Evolutionary conservation across 1,140 invertebrate species (phyloP).

Genomic region (Copidosoma floridanum): DNA sequence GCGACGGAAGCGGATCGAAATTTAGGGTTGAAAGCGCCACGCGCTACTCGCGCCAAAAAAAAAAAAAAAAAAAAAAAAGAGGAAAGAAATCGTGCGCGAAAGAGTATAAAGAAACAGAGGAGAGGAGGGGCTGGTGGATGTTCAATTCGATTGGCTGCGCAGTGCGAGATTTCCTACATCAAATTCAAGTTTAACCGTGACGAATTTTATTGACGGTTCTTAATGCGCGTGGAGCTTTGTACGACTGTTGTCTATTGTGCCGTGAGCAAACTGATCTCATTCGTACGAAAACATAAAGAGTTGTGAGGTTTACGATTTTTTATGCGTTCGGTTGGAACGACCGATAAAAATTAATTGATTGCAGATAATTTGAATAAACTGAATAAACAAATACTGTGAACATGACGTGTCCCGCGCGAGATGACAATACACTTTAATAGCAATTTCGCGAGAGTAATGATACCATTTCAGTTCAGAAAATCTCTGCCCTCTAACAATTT

Average conservation of each 20-base stretch:
- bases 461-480: no score
- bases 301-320: background rate
- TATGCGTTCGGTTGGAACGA: background rate
- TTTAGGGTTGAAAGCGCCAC: conserved; percentile 45
- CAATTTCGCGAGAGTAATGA: no score
- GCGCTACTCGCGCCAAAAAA: conserved; percentile 8
- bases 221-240: background rate
- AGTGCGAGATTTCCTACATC: conserved; percentile 8
- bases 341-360: conserved; percentile 1
- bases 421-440: no score
- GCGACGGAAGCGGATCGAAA: conserved; percentile 56
- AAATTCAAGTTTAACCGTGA: conserved; percentile 18
- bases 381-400: background rate
- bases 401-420: no score
- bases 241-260: background rate
- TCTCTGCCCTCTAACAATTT: background rate
- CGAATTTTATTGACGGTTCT: conserved; percentile 23
- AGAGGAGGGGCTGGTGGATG: conserved; percentile 14
- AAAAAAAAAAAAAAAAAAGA: conserved; percentile 7
- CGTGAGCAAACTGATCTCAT: no score
- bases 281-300: no score
- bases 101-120: conserved; percentile 10
- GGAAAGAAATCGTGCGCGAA: conserved; percentile 25
- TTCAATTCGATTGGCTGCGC: background rate
- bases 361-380: conserved; percentile 1